phyloP scores from a whole-genome alignment of 2,888 invertebrate species.

The Teleogryllus oceanicus region DNA sequence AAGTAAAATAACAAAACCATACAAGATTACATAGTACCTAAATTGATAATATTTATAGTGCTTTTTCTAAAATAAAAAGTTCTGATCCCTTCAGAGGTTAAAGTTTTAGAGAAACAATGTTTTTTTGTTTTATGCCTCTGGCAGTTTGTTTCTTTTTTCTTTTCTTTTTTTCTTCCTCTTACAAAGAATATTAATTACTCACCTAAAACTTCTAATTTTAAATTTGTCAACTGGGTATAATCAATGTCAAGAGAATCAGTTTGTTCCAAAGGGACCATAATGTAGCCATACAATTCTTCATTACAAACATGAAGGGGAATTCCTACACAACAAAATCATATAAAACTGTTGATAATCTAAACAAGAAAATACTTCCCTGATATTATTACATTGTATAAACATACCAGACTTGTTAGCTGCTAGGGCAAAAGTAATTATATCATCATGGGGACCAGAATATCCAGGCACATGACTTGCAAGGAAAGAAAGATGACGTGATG shows the following conservation, averaged over 20 bases:
- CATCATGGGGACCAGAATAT: constrained; percentile 81
- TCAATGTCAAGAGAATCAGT: constrained; percentile 63
- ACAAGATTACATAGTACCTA: too few relatives aligned
- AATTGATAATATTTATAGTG: too few relatives aligned
- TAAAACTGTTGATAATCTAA: neutral
- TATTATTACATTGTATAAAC: constrained; percentile 27
- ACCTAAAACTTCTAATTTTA: constrained; percentile 72
- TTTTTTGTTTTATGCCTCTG: too few relatives aligned
- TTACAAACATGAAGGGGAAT: constrained; percentile 75
- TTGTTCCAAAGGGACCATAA: constrained; percentile 75
- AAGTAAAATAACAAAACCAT: too few relatives aligned
- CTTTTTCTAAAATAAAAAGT: too few relatives aligned
- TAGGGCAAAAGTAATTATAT: constrained; percentile 87
- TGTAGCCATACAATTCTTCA: constrained; percentile 73
- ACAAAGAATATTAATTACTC: constrained; percentile 41
- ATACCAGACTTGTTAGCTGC: constrained; percentile 67
- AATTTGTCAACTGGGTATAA: constrained; percentile 66
- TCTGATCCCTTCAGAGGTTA: too few relatives aligned
- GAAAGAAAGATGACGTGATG: constrained; percentile 70
- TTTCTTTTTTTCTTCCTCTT: too few relatives aligned
- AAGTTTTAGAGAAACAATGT: too few relatives aligned
- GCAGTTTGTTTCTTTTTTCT: too few relatives aligned
- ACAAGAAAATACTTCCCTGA: neutral
- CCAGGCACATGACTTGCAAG: constrained; percentile 56
- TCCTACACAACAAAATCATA: constrained; percentile 45